A percentile compares a stretch with the other conserved stretches of the same genome.
Conservation (phyloP, 2,888 invertebrate species). For the Lysandra bellargus region DNA sequence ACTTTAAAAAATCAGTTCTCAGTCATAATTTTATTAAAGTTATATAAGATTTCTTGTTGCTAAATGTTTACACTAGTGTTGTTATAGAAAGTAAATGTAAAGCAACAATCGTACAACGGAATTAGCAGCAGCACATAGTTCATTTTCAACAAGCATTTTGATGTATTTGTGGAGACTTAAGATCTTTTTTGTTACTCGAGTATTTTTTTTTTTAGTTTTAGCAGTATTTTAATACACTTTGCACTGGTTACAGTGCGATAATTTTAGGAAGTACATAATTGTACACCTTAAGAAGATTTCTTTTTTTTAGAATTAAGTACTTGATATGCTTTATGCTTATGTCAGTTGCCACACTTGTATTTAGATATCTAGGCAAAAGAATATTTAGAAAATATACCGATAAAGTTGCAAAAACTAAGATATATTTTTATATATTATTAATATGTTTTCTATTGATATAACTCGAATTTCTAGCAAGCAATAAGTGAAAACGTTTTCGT, state of each 20-base stretch:
- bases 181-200: constrained; percentile 24
- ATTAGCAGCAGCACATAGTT: not conserved
- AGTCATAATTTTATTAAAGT: not conserved
- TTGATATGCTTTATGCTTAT: too few relatives aligned
- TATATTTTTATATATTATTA: too few relatives aligned
- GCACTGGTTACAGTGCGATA: not conserved
- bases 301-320: not conserved
- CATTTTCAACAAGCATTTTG: not conserved
- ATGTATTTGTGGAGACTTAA: not conserved
- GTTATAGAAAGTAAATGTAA: not conserved
- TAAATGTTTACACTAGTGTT: not conserved
- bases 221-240: not conserved
- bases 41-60: not conserved
- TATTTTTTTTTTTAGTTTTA: not conserved
- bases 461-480: too few relatives aligned
- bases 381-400: too few relatives aligned
- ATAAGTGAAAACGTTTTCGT: too few relatives aligned
- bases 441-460: too few relatives aligned
- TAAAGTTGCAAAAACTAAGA: too few relatives aligned
- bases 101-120: not conserved
- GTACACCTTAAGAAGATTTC: not conserved
- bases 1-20: not conserved
- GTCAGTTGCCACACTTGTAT: too few relatives aligned
- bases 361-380: too few relatives aligned
- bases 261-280: not conserved